phyloP scores from a whole-genome alignment of 2,113 vertebrate species.

The Setophaga kirtlandii region DNA sequence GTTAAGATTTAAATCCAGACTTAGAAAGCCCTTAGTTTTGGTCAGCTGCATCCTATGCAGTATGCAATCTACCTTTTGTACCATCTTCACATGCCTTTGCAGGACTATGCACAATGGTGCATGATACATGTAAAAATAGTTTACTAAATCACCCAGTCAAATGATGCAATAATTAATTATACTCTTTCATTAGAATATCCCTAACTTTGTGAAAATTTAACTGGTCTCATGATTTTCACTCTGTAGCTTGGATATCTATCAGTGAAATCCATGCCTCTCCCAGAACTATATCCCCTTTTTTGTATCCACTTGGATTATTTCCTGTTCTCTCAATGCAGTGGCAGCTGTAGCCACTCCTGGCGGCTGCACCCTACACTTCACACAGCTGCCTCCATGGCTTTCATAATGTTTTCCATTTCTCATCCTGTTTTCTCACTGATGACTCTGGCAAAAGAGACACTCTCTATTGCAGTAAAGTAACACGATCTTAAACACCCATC shows the following conservation, averaged over 20 bases:
- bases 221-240: neutral
- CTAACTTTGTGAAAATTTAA: neutral
- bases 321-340: constrained; percentile 42
- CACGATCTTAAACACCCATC: neutral
- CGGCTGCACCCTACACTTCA: constrained; percentile 12
- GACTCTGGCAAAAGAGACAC: constrained; percentile 43
- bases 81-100: neutral
- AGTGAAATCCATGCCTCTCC: neutral
- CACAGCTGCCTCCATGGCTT: constrained; percentile 52
- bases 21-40: neutral
- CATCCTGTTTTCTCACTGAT: constrained; percentile 45
- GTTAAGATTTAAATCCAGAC: neutral
- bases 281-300: constrained; percentile 31
- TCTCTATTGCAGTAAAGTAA: constrained; percentile 1
- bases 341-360: constrained; percentile 62
- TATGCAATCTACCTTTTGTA: neutral
- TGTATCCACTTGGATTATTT: constrained; percentile 30
- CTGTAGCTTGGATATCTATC: neutral
- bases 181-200: neutral
- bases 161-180: neutral
- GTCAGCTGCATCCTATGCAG: neutral
- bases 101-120: neutral
- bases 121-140: neutral
- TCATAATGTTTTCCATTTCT: constrained; percentile 59
- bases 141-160: neutral